Evolutionary conservation across 2,113 vertebrate genomes (phyloP), one percentile per base, ranked within the genome.

Genomic region (Lycaon pictus): DNA sequence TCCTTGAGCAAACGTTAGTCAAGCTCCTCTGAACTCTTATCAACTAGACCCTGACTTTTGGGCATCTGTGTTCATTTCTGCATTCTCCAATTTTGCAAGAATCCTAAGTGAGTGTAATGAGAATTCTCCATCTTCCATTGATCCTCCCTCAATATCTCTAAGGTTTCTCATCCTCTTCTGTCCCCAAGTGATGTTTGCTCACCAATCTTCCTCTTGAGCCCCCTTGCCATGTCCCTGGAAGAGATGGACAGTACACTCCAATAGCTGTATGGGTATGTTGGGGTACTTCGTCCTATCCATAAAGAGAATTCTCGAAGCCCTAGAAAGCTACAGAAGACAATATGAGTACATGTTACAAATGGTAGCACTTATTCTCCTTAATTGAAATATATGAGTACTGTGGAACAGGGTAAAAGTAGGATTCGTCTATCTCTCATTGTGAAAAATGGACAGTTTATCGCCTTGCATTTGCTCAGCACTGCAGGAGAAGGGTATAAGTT

Each of bases 401-500:
- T 81, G 96, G 97, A 97, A 88, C 90, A 91, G 95, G 90, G 95
- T 84, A 93, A 92, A 95, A 97, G 97, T 82, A 89, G 86, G 82
- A 95, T 97, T 84, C 97, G 95, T 95, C 97, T 90, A 97, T 98
- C 97, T 89, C 98, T 98, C 98, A 98, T 65, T 67, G 79, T 98
- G 96, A 98, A 97, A 98, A 97, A 98, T 98, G 95, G 94, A 85
- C 97, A 94, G 90, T 98, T 98, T 98, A 97, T 98, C 53, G 95
- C 96, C 96, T 93, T 91, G 92, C 97, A 76, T 97, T 95, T 96
- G 97, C 97, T 97, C 93, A 35, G 97, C 95, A 89, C 94, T 97
- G 95, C 96, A 98, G 96, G 97, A 97, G 98, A 97, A 97, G 97
- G 91, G 97, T 98, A 56, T 93, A 97, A 96, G 97, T 97, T 98